These are phyloP conservation scores for Neosilurus hyrtlii DNA, from an alignment of 2,797 vertebrate species.

Conservation along the genomic window DNA sequence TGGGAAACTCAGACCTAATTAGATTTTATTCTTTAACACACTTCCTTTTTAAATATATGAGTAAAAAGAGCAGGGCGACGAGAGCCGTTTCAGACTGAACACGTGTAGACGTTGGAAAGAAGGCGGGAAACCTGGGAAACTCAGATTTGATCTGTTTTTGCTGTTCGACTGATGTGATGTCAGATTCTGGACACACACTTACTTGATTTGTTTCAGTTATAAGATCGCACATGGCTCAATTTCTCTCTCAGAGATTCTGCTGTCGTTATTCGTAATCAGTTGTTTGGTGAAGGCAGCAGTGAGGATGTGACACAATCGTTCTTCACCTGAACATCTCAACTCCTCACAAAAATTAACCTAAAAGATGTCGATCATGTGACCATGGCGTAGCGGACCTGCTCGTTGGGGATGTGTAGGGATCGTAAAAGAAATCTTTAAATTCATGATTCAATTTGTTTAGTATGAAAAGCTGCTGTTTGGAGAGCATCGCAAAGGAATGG, in stretches of 20 bases:
- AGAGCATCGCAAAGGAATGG: too few relatives aligned
- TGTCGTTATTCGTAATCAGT: too few relatives aligned
- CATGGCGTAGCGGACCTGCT: too few relatives aligned
- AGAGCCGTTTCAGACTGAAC: slow-evolving; percentile 6
- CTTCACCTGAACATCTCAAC: neutral
- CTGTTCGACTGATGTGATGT: neutral
- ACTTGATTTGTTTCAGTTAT: neutral
- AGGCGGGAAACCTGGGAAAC: neutral
- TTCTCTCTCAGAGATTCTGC: too few relatives aligned
- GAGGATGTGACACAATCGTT: too few relatives aligned
- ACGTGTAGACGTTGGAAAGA: neutral
- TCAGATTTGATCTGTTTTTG: neutral
- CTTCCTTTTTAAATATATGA: slow-evolving; percentile 6
- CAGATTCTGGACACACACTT: neutral
- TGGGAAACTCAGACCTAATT: slow-evolving; percentile 46
- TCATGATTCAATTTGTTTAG: too few relatives aligned
- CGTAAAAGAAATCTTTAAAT: too few relatives aligned
- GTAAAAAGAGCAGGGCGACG: slow-evolving; percentile 32
- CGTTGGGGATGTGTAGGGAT: too few relatives aligned
- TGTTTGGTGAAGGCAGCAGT: neutral
- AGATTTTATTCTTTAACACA: slow-evolving; percentile 42
- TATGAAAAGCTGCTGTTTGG: too few relatives aligned
- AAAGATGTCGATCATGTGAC: neutral
- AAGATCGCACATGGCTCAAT: too few relatives aligned
- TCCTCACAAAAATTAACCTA: neutral